phyloP scores from a whole-genome alignment of 1,140 invertebrate species.

The Caerostris extrusa region DNA sequence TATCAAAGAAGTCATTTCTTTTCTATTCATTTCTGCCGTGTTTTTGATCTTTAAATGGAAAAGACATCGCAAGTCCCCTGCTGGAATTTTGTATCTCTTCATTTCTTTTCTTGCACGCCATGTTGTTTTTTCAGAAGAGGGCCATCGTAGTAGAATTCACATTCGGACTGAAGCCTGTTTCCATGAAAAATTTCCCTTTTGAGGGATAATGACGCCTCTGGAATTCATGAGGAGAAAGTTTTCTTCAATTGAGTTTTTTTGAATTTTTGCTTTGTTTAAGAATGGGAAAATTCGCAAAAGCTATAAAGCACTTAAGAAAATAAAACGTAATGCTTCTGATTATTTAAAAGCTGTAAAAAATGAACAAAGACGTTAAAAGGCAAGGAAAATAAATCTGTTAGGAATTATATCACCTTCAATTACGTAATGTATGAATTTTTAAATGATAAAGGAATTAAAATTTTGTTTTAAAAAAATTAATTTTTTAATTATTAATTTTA shows the following conservation, averaged over 20 bases:
- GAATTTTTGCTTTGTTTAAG: slow-evolving; percentile 21
- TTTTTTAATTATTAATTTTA: too few relatives aligned
- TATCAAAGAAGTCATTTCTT: slow-evolving; percentile 11
- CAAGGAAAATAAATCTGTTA: too few relatives aligned
- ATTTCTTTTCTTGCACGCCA: neutral
- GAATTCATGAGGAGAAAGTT: slow-evolving; percentile 11
- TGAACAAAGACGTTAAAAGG: too few relatives aligned
- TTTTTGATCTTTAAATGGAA: slow-evolving; percentile 9
- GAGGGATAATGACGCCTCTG: neutral
- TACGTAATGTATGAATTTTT: too few relatives aligned
- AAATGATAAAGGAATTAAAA: too few relatives aligned
- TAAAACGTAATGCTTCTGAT: too few relatives aligned
- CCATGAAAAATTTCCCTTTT: neutral
- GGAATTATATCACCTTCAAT: too few relatives aligned
- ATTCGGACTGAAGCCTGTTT: neutral
- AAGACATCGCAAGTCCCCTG: neutral
- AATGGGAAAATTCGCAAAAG: neutral
- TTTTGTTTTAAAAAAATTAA: too few relatives aligned
- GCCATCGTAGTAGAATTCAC: neutral
- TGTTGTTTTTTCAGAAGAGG: slow-evolving; percentile 14
- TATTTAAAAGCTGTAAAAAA: too few relatives aligned
- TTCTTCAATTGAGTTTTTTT: neutral
- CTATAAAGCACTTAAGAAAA: too few relatives aligned
- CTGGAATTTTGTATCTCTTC: neutral
- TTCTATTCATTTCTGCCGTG: neutral